Base-by-base conservation (phyloP, 2,888 invertebrate genomes). In the Hypercompe scribonia region DNA sequence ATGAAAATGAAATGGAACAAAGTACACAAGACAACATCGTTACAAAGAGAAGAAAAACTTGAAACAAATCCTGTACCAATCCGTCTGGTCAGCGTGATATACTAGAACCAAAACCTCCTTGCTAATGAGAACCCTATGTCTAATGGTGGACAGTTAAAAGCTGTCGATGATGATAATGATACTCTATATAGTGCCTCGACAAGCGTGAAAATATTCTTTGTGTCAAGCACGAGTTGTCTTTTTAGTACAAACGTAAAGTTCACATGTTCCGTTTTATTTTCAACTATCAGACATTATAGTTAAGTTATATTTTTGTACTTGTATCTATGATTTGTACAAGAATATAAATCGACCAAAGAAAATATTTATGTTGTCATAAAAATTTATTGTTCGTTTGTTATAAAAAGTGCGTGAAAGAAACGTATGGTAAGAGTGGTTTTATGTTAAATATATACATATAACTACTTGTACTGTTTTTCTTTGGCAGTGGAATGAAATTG, bases 401-500 rank as follows among this genome's bases (percentile, higher is more conserved):
- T 72, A 72, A 75, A 74, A 75, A 76, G 67, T 75, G 74, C 78
- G 78, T 78, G 81, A 71, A 68, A 68, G 72, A 71, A 58, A 50
- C n/a, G n/a, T 61, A 58, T 65, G 75, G 65, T 71, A 70, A 71
- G 50, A 68, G 58, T 75, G 65, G 65, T 71, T 72, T 68, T 24
- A 28, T 67, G 64, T 64, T 36, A 28, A 67, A 70, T 33, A 72
- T 64, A 75, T 73, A 79, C 31, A 69, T 2, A 31, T 28, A 18
- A 18, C 8, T 24, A 31, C 28, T 7, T 76, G 75, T 77, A 65
- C 66, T n/a, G 61, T 33, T 67, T 34, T 73, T 72, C 77, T 78
- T 84, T 81, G 78, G 33, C 10, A 61, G 15, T 21, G n/a, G 10
- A 31, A 67, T 31, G 76, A 13, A 31, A 65, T 39, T 74, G 28